Conservation (phyloP, 2,797 vertebrate genomes). For the Hippoglossus hippoglossus region DNA sequence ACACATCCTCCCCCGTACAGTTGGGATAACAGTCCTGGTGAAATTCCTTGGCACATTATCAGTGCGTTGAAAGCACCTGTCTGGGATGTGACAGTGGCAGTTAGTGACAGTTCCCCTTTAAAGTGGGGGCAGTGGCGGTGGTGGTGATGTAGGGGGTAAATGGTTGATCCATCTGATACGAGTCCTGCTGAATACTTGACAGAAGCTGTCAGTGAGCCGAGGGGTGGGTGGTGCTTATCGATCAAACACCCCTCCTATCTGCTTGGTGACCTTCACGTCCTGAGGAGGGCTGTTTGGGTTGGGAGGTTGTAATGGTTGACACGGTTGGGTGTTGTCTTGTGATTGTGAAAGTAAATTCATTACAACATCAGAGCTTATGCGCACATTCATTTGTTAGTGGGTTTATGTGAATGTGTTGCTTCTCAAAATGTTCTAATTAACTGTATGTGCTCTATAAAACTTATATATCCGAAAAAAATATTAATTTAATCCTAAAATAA, state of each 20-base stretch:
- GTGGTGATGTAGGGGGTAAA: slow-evolving; percentile 28
- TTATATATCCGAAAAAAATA: too few species aligned
- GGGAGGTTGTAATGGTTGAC: slow-evolving; percentile 47
- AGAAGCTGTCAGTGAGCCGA: slow-evolving; percentile 82
- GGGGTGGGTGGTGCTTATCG: slow-evolving; percentile 77
- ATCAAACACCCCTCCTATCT: slow-evolving; percentile 81
- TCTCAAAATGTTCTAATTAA: too few species aligned
- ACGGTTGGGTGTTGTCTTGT: neutral
- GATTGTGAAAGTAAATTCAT: slow-evolving; percentile 22
- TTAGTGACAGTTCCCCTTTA: slow-evolving; percentile 79
- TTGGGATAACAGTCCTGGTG: slow-evolving; percentile 69
- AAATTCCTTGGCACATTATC: slow-evolving; percentile 77
- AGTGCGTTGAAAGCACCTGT: slow-evolving; percentile 83
- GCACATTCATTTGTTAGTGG: neutral
- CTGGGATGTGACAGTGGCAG: slow-evolving; percentile 83
- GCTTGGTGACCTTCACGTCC: slow-evolving; percentile 74
- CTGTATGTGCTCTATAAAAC: too few species aligned
- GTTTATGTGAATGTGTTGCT: slow-evolving; percentile 10
- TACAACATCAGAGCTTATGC: slow-evolving; percentile 7
- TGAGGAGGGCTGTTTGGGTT: slow-evolving; percentile 44
- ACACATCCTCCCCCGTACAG: slow-evolving; percentile 60
- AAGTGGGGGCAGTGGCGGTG: slow-evolving; percentile 44
- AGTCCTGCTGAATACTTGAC: slow-evolving; percentile 80
- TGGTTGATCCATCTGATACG: slow-evolving; percentile 79
- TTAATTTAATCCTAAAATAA: neutral